A percentile compares a stretch with the other conserved stretches of the same genome.
phyloP scores from a whole-genome alignment of 2,113 vertebrate genomes.

The Crotalus viridis region DNA sequence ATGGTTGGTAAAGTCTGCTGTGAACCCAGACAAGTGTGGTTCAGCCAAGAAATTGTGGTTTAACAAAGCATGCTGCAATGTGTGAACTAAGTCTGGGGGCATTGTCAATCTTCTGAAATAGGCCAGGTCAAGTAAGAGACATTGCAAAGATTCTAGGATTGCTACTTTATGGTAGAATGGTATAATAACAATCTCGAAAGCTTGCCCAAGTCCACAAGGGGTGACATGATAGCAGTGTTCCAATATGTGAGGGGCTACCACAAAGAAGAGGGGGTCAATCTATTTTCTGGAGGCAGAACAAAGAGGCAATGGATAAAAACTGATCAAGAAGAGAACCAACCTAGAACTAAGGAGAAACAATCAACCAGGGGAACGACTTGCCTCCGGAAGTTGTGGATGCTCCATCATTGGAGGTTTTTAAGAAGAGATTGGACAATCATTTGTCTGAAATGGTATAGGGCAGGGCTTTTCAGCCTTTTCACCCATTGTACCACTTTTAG shows the following conservation, averaged over 20 bases:
- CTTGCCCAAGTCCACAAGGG: not conserved
- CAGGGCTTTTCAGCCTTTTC: too few relatives aligned
- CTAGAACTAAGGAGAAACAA: too few relatives aligned
- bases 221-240: not conserved
- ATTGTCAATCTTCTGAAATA: not conserved
- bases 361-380: too few relatives aligned
- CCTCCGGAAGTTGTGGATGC: not conserved
- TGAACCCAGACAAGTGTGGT: not conserved
- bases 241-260: not conserved
- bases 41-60: not conserved
- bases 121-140: not conserved
- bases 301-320: too few relatives aligned
- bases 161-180: not conserved
- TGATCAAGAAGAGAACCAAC: too few relatives aligned
- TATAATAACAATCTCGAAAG: not conserved
- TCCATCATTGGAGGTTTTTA: not conserved
- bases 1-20: not conserved
- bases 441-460: not conserved
- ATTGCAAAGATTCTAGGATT: not conserved
- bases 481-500: too few relatives aligned
- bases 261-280: too few relatives aligned
- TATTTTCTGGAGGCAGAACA: too few relatives aligned
- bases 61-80: not conserved
- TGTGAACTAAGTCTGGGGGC: not conserved
- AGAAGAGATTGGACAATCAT: not conserved